Evolutionary conservation across 2,888 invertebrate genomes (phyloP).

Genomic region (Bimastos eiseni): DNA sequence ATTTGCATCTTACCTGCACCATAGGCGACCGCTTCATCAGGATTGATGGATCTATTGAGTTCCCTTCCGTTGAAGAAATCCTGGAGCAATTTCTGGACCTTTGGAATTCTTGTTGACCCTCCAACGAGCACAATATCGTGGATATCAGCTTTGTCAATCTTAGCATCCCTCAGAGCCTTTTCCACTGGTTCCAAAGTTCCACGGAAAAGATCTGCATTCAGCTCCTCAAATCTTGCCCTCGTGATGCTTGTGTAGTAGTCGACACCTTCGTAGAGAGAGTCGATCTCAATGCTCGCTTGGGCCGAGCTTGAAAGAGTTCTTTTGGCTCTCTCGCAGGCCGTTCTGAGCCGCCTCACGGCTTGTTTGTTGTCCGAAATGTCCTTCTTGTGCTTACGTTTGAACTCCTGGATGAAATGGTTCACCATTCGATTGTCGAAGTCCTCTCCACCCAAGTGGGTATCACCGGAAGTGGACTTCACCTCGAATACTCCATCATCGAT

Average conservation of each 20-base stretch:
- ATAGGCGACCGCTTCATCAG: conserved; percentile 55
- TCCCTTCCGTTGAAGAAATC: conserved; percentile 63
- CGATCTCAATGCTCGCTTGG: conserved; percentile 79
- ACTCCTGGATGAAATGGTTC: conserved; percentile 58
- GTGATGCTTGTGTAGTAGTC: conserved; percentile 95
- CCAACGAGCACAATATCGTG: conserved; percentile 76
- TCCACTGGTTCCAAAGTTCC: conserved; percentile 95
- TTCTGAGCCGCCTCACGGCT: conserved; percentile 85
- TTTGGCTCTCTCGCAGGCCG: conserved; percentile 78
- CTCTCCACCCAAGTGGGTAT: conserved; percentile 90
- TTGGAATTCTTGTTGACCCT: conserved; percentile 95
- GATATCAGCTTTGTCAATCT: conserved; percentile 77
- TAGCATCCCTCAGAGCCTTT: conserved; percentile 91
- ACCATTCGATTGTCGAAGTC: conserved; percentile 68
- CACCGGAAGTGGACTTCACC: conserved; percentile 91
- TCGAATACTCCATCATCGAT: conserved; percentile 93
- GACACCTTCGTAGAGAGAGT: conserved; percentile 89
- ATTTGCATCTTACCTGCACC: conserved; percentile 42
- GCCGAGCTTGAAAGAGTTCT: conserved; percentile 67
- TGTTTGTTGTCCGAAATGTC: conserved; percentile 74
- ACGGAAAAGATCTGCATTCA: conserved; percentile 93
- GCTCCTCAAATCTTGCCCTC: conserved; percentile 92
- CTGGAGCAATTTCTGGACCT: conserved; percentile 92
- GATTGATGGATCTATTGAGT: conserved; percentile 63
- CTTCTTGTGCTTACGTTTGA: conserved; percentile 63